A percentile compares a stretch with the other conserved stretches of the same genome.
Evolutionary conservation across 2,888 invertebrate genomes (phyloP).

Genomic region (Orthosia gracilis): DNA sequence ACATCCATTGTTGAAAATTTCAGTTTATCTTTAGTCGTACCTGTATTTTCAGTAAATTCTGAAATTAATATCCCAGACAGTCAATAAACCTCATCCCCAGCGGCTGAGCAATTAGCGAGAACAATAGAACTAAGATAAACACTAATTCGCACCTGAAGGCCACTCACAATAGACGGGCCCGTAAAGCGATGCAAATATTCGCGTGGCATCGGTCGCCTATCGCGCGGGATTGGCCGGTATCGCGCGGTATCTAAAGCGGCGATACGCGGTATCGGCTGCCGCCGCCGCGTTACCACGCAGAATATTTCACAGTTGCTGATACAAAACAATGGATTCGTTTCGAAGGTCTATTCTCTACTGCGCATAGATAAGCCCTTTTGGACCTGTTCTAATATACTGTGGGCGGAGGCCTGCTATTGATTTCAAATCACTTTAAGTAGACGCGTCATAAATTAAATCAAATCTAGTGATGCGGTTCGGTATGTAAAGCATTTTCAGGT

Average conservation of each 20-base stretch:
- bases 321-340: not conserved
- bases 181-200: conserved; percentile 4
- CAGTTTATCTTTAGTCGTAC: not conserved
- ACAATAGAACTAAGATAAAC: conserved; percentile 26
- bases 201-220: conserved; percentile 4
- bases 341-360: not conserved
- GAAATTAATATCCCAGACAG: conserved; percentile 1
- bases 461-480: too few relatives aligned
- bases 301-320: conserved; percentile 37
- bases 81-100: not conserved
- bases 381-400: not conserved
- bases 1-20: not conserved
- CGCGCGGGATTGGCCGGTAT: not conserved
- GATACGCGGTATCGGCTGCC: conserved; percentile 27
- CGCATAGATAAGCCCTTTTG: not conserved
- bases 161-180: conserved; percentile 8
- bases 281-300: not conserved
- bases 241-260: conserved; percentile 36
- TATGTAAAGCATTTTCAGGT: too few relatives aligned
- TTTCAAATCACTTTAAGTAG: too few relatives aligned
- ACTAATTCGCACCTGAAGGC: conserved; percentile 13
- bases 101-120: conserved; percentile 1
- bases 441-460: too few relatives aligned
- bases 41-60: not conserved
- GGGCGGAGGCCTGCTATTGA: too few relatives aligned